Conservation (phyloP, 2,888 invertebrate species). For the Hydrotaea cyrtoneurina region DNA sequence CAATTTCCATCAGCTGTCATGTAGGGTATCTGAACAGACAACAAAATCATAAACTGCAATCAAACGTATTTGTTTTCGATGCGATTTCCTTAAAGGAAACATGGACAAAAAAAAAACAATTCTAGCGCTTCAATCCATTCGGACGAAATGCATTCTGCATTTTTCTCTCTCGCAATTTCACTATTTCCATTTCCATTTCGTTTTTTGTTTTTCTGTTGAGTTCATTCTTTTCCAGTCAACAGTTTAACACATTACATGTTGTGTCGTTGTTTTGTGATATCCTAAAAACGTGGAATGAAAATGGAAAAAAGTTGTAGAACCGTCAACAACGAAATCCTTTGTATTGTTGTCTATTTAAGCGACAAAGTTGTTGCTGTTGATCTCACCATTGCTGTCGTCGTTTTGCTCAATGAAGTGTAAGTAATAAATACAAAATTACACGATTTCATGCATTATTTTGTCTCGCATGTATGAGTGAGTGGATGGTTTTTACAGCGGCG, state of each 20-base stretch:
- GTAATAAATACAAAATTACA: constrained; percentile 65
- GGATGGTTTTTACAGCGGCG: too few relatives aligned
- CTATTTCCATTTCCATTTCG: constrained; percentile 4
- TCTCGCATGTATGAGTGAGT: constrained; percentile 38
- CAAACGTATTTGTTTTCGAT: background rate
- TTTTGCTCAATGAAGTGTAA: constrained; percentile 57
- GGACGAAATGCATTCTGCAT: background rate
- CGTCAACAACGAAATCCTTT: constrained; percentile 8
- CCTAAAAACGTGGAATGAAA: background rate
- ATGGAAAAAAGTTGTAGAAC: too few relatives aligned
- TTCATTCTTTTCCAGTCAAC: constrained; percentile 24
- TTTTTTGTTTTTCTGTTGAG: constrained; percentile 4
- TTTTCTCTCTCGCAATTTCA: constrained; percentile 1
- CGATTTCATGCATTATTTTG: constrained; percentile 34
- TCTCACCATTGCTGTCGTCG: constrained; percentile 49
- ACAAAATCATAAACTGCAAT: background rate
- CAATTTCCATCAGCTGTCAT: too few relatives aligned
- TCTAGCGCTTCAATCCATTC: background rate
- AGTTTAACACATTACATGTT: constrained; percentile 34
- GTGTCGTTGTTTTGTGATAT: constrained; percentile 19
- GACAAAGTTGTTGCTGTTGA: constrained; percentile 33
- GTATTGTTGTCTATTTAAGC: constrained; percentile 34
- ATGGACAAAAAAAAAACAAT: background rate
- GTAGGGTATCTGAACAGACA: too few relatives aligned
- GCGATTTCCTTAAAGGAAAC: constrained; percentile 4